These are phyloP conservation scores for Corythucha ciliata DNA, from an alignment of 2,888 invertebrate genomes.

Conservation along the genomic window DNA sequence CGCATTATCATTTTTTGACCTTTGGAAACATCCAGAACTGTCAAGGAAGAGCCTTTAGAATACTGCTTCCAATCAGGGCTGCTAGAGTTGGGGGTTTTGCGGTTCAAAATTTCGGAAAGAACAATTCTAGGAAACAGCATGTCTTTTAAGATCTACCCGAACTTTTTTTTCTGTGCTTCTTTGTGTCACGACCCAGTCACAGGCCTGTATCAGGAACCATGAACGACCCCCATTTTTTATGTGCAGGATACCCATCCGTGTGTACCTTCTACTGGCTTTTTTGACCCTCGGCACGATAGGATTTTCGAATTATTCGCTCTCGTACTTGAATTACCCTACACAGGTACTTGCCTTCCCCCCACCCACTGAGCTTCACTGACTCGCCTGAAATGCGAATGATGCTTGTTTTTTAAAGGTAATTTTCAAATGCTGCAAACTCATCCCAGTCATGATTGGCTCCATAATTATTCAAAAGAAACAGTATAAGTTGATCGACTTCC, in stretches of 20 bases:
- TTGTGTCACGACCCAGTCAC: background rate
- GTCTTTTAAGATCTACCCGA: too few relatives aligned
- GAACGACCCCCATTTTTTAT: background rate
- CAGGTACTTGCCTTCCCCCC: conserved; percentile 67
- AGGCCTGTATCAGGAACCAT: background rate
- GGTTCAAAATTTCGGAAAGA: too few relatives aligned
- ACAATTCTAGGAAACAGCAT: too few relatives aligned
- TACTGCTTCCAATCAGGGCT: too few relatives aligned
- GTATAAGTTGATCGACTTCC: conserved; percentile 72
- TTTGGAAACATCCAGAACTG: too few relatives aligned
- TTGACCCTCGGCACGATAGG: conserved; percentile 93
- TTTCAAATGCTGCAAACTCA: conserved; percentile 94
- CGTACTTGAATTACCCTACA: conserved; percentile 92
- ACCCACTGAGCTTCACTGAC: conserved; percentile 45
- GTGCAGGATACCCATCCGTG: conserved; percentile 68
- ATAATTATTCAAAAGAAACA: conserved; percentile 83
- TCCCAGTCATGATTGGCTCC: conserved; percentile 90
- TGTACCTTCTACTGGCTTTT: conserved; percentile 71
- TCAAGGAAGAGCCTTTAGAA: too few relatives aligned
- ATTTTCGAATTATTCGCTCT: conserved; percentile 85
- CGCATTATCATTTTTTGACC: too few relatives aligned
- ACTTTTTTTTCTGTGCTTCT: too few relatives aligned
- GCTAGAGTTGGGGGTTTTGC: too few relatives aligned
- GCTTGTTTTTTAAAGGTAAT: conserved; percentile 54
- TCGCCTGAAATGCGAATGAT: background rate